Base-by-base conservation (phyloP, 2,797 vertebrate genomes). In the Brotula barbata region DNA sequence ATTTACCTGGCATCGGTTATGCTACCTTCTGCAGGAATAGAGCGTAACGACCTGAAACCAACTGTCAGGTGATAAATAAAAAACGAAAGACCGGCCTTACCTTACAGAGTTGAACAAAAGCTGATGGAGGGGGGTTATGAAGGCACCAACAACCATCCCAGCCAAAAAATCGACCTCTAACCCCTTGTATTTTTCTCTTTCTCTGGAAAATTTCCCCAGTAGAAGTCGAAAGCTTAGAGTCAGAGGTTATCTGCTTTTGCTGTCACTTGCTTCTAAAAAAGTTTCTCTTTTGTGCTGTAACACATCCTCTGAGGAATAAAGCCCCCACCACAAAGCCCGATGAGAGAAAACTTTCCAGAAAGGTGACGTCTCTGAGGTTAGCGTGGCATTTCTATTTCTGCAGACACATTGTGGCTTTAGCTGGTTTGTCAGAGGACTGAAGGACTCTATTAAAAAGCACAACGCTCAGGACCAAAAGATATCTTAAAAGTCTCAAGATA, bases 341-440 rank as follows among this genome's bases (percentile, higher is more conserved):
- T 19, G 22, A 64, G 40, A 23, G 0, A 4, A 45, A 9, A 13
- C 17, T 49, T 16, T 40, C 19, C 31, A 56, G 43, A 10, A 19
- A 57, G 22, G 43, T 39, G 31, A 58, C 3, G 31, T 54, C 65
- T 64, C 47, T 54, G 65, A 64, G 68, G 62, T 70, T 69, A 43
- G 47, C 55, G 0, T 65, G 64, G 46, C 64, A 62, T 77, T 77
- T 74, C 9, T 12, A 42, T 52, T 37, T 28, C 25, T n/a, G n/a
- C n/a, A n/a, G n/a, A n/a, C 58, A 67, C 15, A 16, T 19, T 37
- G 34, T 13, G 12, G 36, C 20, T 55, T 45, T 59, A 21, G 48
- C 28, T 10, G n/a, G 1, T 1, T 39, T 51, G 40, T 36, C 2
- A 33, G 13, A n/a, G n/a, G n/a, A n/a, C n/a, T n/a, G n/a, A n/a